phyloP scores from a whole-genome alignment of 2,113 vertebrate genomes.

The Stomatorhinus ivindoensis region DNA sequence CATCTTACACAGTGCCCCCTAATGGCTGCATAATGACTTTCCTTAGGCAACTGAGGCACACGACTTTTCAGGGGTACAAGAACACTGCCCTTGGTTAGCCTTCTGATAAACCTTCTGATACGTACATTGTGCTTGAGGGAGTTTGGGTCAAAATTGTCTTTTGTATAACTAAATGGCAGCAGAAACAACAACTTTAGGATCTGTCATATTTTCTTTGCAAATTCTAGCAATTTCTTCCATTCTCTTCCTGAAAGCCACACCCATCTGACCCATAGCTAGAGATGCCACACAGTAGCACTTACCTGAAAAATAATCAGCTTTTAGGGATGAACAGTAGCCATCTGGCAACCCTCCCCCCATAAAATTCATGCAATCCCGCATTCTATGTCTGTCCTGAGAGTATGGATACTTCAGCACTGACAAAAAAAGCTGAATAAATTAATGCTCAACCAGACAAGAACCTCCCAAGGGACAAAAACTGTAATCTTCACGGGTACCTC shows the following conservation, averaged over 20 bases:
- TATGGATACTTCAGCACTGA: not conserved
- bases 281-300: slow-evolving; percentile 41
- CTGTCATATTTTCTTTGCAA: not conserved
- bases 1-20: not conserved
- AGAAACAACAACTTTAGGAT: not conserved
- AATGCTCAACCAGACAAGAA: not conserved
- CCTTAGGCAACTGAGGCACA: not conserved
- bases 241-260: not conserved
- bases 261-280: not conserved
- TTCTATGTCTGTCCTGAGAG: not conserved
- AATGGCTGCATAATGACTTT: not conserved
- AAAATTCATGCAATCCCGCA: slow-evolving; percentile 23
- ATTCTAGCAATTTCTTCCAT: too few relatives aligned
- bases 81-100: not conserved
- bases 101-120: not conserved
- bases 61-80: not conserved
- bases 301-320: slow-evolving; percentile 57
- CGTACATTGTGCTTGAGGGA: not conserved
- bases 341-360: slow-evolving; percentile 39
- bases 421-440: not conserved
- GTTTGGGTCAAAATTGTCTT: not conserved
- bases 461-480: not conserved
- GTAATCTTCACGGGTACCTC: not conserved
- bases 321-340: slow-evolving; percentile 49
- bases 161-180: not conserved